Evolutionary conservation across 1,140 invertebrate species (phyloP), one percentile per base, ranked within the genome.

Genomic region (Drosophila ananassae): DNA sequence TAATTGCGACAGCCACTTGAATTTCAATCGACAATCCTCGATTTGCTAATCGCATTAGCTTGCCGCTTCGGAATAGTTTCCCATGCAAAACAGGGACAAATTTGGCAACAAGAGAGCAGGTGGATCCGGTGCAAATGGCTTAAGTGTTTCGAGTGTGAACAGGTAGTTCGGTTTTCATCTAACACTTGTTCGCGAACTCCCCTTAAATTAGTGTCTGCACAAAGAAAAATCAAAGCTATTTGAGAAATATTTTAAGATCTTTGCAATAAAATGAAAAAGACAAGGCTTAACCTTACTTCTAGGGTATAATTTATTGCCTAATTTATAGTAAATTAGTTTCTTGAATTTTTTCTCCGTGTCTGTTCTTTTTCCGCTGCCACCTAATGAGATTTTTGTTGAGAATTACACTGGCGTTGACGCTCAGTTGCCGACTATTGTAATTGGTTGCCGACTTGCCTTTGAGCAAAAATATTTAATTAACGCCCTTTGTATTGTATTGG

Each of bases 331-430:
- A 17, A 9, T 6, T 21, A 21, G 8, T 25, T 12, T 41, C 2
- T 21, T 44, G 24, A 30, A 54, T 61, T 74, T 72, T 47, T 10
- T 21, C 12, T 13, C 69, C 9, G 52, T 44, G 30, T 39, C 48
- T 64, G 53, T 22, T 51, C 39, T 37, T 63, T 74, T 55, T 51
- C 17, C 24, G 4, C 39, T 56, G 17, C 69, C 74, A 84, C 78
- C 76, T 85, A 85, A 85, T 82, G 82, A 87, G 79, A 83, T 89
- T 89, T 76, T 87, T 82, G 82, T 79, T 82, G 51, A 75, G 79
- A 71, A 77, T 81, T 68, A 72, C 77, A 64, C 67, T 77, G 59
- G 48, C 48, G 68, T 60, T 75, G 69, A 57, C 48, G 60, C 51
- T 52, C 53, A 59, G 48, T 25, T 66, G 55, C 44, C 57, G 37